phyloP scores from a whole-genome alignment of 2,797 vertebrate genomes.

The Parauchenoglanis ngamensis region DNA sequence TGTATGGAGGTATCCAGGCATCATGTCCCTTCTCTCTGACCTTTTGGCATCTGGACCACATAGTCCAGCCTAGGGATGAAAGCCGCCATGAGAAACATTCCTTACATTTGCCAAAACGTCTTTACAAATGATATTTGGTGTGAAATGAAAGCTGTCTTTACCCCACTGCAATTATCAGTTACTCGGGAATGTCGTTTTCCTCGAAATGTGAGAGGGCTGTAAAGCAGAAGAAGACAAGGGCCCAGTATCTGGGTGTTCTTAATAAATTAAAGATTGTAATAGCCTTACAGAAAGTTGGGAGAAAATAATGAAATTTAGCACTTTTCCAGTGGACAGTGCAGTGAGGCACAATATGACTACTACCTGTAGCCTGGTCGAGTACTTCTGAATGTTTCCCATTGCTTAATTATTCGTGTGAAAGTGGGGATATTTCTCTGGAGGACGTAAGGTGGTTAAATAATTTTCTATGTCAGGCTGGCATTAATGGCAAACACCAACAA shows the following conservation, averaged over 20 bases:
- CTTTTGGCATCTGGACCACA: constrained; percentile 1
- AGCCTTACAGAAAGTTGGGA: neutral
- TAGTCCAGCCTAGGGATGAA: constrained; percentile 21
- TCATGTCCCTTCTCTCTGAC: neutral
- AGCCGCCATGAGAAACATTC: neutral
- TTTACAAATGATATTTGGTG: neutral
- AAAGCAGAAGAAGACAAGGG: constrained; percentile 6
- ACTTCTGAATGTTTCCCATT: neutral
- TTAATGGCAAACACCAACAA: neutral
- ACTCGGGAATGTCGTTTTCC: constrained; percentile 30
- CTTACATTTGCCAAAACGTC: neutral
- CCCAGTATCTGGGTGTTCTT: neutral
- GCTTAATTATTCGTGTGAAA: neutral
- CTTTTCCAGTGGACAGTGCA: neutral
- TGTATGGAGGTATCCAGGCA: constrained; percentile 40
- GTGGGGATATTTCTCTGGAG: neutral
- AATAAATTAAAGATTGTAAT: neutral
- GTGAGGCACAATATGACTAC: neutral
- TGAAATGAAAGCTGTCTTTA: constrained; percentile 32
- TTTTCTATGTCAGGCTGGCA: neutral
- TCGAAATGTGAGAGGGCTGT: constrained; percentile 43
- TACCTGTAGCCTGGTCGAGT: neutral
- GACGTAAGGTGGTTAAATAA: neutral
- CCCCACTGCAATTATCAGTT: constrained; percentile 16
- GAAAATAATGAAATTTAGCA: neutral